Evolutionary conservation across 2,797 vertebrate genomes (phyloP).

Genomic region (Premnoplex brunnescens): DNA sequence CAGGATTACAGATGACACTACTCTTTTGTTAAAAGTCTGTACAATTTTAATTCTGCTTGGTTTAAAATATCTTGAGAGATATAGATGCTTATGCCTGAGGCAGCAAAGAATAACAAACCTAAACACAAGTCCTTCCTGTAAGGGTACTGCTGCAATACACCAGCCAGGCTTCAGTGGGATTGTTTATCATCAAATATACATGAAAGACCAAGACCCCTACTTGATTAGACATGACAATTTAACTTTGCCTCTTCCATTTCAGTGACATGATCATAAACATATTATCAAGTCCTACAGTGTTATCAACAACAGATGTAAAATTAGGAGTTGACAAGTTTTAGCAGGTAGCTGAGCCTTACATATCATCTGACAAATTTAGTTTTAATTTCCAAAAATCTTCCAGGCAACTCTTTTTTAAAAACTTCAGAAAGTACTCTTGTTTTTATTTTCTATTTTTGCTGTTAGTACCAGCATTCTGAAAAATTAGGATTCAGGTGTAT

Average conservation of each 20-base stretch:
- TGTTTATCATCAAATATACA: conserved; percentile 76
- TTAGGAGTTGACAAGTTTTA: conserved; percentile 71
- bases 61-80: conserved; percentile 57
- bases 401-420: conserved; percentile 25
- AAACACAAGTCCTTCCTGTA: background rate
- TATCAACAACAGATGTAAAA: conserved; percentile 74
- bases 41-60: conserved; percentile 58
- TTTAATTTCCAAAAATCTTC: conserved; percentile 62
- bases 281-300: conserved; percentile 56
- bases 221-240: conserved; percentile 64
- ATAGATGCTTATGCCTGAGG: conserved; percentile 60
- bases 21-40: conserved; percentile 32
- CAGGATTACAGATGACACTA: conserved; percentile 18
- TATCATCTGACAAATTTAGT: conserved; percentile 55
- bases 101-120: conserved; percentile 51
- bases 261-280: conserved; percentile 63
- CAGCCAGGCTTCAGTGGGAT: conserved; percentile 57
- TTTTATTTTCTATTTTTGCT: background rate
- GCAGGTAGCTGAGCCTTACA: conserved; percentile 61
- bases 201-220: conserved; percentile 59
- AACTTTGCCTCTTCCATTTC: conserved; percentile 56
- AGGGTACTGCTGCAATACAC: conserved; percentile 2
- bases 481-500: background rate
- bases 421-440: background rate
- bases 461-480: background rate